A percentile compares a stretch with the other conserved stretches of the same genome.
phyloP scores from a whole-genome alignment of 2,797 vertebrate genomes.

The Sebastes glaucus region DNA sequence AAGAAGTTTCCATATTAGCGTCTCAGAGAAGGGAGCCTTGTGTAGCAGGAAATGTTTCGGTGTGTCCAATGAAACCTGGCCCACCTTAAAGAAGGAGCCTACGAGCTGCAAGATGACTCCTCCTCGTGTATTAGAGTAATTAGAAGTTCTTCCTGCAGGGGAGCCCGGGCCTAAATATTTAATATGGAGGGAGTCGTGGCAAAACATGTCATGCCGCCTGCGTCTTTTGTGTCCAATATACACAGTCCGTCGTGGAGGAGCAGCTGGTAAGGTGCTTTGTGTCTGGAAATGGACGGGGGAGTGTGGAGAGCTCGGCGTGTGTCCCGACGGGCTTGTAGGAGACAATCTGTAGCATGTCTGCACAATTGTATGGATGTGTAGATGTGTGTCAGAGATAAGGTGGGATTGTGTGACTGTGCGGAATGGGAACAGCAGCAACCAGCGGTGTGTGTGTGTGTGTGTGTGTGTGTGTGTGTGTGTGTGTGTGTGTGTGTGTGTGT shows the following conservation, averaged over 20 bases:
- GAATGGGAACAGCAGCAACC: conserved; percentile 13
- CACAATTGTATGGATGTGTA: conserved; percentile 23
- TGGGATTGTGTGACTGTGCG: conserved; percentile 13
- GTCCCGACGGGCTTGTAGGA: conserved; percentile 11
- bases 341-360: conserved; percentile 30
- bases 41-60: conserved; percentile 14
- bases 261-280: conserved; percentile 54
- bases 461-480: background rate
- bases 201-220: conserved; percentile 76
- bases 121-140: conserved; percentile 72
- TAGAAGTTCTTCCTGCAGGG: conserved; percentile 74
- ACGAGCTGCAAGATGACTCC: conserved; percentile 69
- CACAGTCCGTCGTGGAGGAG: conserved; percentile 37
- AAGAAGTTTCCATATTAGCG: background rate
- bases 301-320: background rate
- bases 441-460: background rate
- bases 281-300: conserved; percentile 3
- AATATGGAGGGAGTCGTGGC: conserved; percentile 68
- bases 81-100: conserved; percentile 39
- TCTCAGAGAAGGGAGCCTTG: background rate
- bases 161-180: conserved; percentile 79
- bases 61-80: conserved; percentile 50
- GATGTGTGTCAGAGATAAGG: conserved; percentile 55
- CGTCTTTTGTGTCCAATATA: conserved; percentile 60
- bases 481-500: background rate